A percentile compares a stretch with the other conserved stretches of the same genome.
Evolutionary conservation across 2,113 vertebrate species (phyloP).

Genomic region (Saguinus imperator): DNA sequence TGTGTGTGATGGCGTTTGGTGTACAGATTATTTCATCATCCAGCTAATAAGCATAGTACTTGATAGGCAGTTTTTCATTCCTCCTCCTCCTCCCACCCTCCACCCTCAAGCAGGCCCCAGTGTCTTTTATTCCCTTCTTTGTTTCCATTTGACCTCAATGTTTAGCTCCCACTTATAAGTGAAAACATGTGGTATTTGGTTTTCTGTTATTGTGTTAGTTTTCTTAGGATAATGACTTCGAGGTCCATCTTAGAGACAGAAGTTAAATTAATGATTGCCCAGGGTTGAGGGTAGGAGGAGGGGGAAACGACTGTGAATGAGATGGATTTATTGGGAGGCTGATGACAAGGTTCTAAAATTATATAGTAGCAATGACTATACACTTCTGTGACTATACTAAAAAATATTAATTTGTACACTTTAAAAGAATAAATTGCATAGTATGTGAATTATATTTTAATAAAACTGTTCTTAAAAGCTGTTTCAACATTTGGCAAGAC

Average conservation of each 20-base stretch:
- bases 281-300: background rate
- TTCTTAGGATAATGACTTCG: no score
- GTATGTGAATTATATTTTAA: background rate
- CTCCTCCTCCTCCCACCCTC: no score
- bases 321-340: background rate
- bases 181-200: no score
- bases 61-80: no score
- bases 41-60: no score
- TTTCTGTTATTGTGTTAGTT: no score
- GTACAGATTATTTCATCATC: no score
- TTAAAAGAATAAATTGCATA: background rate
- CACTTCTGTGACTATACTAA: background rate
- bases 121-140: no score
- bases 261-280: background rate
- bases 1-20: no score
- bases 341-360: constrained; percentile 4
- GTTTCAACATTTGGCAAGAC: background rate
- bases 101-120: no score
- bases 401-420: background rate
- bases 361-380: background rate
- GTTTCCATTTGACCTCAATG: no score
- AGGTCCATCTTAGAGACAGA: background rate
- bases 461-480: constrained; percentile 23
- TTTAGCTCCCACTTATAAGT: no score
- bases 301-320: background rate